phyloP scores from a whole-genome alignment of 1,140 invertebrate species.

The Heliconius eleuchia region DNA sequence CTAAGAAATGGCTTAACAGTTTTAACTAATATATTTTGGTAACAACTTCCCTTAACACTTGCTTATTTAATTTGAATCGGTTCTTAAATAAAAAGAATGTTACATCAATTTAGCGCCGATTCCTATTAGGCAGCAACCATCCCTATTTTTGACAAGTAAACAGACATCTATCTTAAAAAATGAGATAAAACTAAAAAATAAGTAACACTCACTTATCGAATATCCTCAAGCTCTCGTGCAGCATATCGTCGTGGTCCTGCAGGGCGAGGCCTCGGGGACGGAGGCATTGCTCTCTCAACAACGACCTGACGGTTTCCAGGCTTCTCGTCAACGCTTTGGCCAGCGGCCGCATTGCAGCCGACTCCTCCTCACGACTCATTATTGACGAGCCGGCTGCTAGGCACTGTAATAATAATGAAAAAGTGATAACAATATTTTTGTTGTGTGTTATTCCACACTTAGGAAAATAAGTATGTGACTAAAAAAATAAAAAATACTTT shows the following conservation, averaged over 20 bases:
- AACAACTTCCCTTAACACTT: too few species aligned
- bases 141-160: too few species aligned
- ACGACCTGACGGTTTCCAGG: conserved; percentile 93
- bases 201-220: conserved; percentile 87
- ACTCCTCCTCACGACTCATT: conserved; percentile 97
- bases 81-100: too few species aligned
- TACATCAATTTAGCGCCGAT: too few species aligned
- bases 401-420: conserved; percentile 81
- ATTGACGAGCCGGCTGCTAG: conserved; percentile 96
- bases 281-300: conserved; percentile 92
- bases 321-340: conserved; percentile 97
- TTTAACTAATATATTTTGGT: too few species aligned
- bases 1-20: too few species aligned
- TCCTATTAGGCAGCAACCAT: too few species aligned
- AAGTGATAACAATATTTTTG: background rate
- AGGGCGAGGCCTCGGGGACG: conserved; percentile 78
- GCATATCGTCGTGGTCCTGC: conserved; percentile 85
- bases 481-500: too few species aligned
- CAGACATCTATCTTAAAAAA: too few species aligned
- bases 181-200: background rate
- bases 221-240: conserved; percentile 93
- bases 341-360: conserved; percentile 96
- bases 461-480: too few species aligned
- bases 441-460: too few species aligned
- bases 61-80: too few species aligned